Evolutionary conservation across 2,888 invertebrate species (phyloP).

Genomic region (Epinotia demarniana): DNA sequence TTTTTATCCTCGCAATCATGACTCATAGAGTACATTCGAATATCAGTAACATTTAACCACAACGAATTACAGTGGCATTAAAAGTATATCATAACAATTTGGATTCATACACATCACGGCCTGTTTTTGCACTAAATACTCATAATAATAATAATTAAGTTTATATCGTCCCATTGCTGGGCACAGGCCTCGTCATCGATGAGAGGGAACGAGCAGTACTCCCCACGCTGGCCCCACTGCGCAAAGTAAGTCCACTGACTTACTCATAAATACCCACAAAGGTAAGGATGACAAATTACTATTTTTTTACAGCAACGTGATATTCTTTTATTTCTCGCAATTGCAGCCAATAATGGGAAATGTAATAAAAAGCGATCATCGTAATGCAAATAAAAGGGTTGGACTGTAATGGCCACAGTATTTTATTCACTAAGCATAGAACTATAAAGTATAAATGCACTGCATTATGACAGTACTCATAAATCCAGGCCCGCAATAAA

Average conservation of each 20-base stretch:
- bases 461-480: constrained; percentile 36
- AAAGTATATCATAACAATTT: neutral
- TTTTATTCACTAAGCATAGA: constrained; percentile 14
- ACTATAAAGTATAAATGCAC: constrained; percentile 33
- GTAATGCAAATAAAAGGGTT: constrained; percentile 34
- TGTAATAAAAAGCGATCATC: constrained; percentile 1
- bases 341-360: neutral
- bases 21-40: no score
- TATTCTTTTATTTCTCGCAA: neutral
- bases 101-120: neutral
- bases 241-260: no score
- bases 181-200: no score
- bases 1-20: no score
- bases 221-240: no score
- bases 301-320: neutral
- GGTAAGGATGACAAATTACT: no score
- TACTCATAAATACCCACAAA: no score
- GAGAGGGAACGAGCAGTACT: no score
- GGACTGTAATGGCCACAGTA: constrained; percentile 26
- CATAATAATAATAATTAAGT: no score
- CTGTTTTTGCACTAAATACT: no score
- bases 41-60: neutral
- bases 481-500: constrained; percentile 32
- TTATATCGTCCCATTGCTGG: no score
- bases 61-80: no score